These are phyloP conservation scores for Lophotriccus pileatus DNA, from an alignment of 2,797 vertebrate species.

Conservation along the genomic window DNA sequence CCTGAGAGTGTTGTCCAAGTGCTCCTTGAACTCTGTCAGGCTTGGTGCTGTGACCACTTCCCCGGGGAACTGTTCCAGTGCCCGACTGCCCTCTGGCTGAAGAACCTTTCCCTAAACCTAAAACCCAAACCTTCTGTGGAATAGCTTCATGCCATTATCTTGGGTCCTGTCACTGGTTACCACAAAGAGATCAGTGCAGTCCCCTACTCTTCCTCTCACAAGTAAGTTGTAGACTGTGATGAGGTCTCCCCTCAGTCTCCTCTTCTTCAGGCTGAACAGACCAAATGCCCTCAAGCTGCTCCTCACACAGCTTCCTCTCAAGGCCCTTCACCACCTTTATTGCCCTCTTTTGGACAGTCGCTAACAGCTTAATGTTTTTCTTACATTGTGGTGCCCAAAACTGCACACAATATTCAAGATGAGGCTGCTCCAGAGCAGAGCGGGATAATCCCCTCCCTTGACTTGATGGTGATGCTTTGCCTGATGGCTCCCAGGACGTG, in stretches of 20 bases:
- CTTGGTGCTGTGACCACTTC: not conserved
- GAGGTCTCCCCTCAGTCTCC: not conserved
- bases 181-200: not conserved
- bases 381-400: rapidly evolving
- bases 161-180: not conserved
- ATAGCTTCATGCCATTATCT: not conserved
- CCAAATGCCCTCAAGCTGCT: not conserved
- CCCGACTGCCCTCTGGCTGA: not conserved
- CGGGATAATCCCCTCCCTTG: not conserved
- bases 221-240: not conserved
- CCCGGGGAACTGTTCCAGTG: not conserved
- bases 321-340: not conserved
- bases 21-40: not conserved
- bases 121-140: not conserved
- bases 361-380: rapidly evolving
- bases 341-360: rapidly evolving
- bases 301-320: not conserved
- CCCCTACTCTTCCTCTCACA: not conserved
- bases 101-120: not conserved
- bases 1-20: not conserved
- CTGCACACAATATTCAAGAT: rapidly evolving
- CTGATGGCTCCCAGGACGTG: rapidly evolving
- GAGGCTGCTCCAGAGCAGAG: not conserved
- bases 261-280: not conserved
- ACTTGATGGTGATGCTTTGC: rapidly evolving